phyloP scores from a whole-genome alignment of 2,888 invertebrate species.

The Eupithecia dodoneata region DNA sequence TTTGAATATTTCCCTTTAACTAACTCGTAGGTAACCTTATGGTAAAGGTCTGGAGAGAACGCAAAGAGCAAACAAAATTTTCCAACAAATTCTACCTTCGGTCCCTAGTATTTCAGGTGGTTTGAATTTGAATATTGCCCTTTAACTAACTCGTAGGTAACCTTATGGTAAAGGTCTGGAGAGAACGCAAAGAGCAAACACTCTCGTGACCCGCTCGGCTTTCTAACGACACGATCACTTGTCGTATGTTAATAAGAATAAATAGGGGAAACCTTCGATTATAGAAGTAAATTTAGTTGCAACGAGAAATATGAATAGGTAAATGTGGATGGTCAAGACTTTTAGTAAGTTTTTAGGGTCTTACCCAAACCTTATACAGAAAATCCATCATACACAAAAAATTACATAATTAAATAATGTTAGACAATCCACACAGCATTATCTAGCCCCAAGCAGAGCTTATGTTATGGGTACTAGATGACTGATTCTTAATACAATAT shows the following conservation, averaged over 20 bases:
- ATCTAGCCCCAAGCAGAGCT: too few relatives aligned
- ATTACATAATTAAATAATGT: too few relatives aligned
- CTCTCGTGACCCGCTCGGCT: conserved; percentile 44
- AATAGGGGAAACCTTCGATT: not conserved
- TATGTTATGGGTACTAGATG: too few relatives aligned
- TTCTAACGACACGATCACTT: conserved; percentile 48
- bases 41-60: conserved; percentile 39
- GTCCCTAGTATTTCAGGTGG: not conserved
- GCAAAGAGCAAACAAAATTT: conserved; percentile 51
- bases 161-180: conserved; percentile 13
- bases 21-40: not conserved
- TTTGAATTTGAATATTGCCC: not conserved
- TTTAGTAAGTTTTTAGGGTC: too few relatives aligned
- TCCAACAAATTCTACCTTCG: too few relatives aligned
- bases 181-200: conserved; percentile 51
- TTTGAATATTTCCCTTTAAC: not conserved
- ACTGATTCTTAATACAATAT: too few relatives aligned
- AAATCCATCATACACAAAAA: too few relatives aligned
- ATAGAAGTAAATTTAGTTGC: not conserved
- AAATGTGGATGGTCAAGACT: too few relatives aligned
- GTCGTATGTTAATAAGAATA: conserved; percentile 1
- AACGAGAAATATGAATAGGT: not conserved
- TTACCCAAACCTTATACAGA: too few relatives aligned
- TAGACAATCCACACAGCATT: too few relatives aligned
- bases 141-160: not conserved